Evolutionary conservation across 2,113 vertebrate genomes (phyloP), one percentile per base, ranked within the genome.

Genomic region (Arizona elegans): DNA sequence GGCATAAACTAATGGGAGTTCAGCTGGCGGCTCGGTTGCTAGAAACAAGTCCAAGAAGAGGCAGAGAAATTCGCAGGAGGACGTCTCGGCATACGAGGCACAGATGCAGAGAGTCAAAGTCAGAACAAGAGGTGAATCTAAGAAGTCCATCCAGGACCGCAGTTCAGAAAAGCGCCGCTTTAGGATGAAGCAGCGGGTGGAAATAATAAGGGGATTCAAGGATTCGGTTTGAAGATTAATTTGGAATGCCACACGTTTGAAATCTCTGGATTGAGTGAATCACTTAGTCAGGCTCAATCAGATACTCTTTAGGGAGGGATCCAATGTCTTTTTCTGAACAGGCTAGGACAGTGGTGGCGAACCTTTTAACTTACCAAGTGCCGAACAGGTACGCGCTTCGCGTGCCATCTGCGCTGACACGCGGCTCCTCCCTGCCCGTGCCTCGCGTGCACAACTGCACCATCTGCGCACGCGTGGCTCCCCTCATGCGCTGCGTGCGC

Each of bases 1-100:
- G 95, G 95, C 95, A 93, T 96, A 93, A 95, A 95, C 90, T 95
- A 97, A 97, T 93, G 94, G 95, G 94, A 96, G 92, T 17, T 87
- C 43, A 93, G 94, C 94, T 95, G 95, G 95, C 95, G 94, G 94
- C 95, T 97, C 95, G 90, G 87, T 96, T 95, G 94, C 94, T n/a
- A 93, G 89, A 94, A 53, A 19, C 15, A 52, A 11, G n/a, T 47
- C 90, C 85, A 70, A 89, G 93, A 92, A 93, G 90, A 91, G 52
- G 87, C 59, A 90, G 21, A 56, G 29, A 95, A 88, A 86, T 95
- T 88, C 94, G 91, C 59, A 92, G 85, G 87, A 11, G 2, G 8
- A 1, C 5, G 15, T 62, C 24, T 55, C 47, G 88, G 56, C 11
- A 3, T 8, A 90, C 12, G 13, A 24, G 38, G 43, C 11, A 47